Evolutionary conservation across 1,140 invertebrate species (phyloP).

Genomic region (Cydia splendana): DNA sequence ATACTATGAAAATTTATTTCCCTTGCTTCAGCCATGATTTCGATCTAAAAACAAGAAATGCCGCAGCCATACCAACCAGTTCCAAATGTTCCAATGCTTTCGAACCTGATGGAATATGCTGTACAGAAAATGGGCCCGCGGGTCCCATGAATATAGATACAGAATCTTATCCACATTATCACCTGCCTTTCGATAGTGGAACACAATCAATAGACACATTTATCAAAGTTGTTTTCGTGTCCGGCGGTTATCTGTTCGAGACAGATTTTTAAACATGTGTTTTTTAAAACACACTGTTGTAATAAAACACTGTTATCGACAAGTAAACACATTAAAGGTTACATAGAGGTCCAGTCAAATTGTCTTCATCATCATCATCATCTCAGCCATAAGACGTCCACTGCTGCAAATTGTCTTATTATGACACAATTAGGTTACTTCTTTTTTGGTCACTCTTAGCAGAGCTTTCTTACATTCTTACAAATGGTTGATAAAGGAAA

Average conservation of each 20-base stretch:
- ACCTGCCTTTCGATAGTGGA: not conserved
- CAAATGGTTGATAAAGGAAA: too few species aligned
- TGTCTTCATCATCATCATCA: too few species aligned
- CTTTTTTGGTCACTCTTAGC: too few species aligned
- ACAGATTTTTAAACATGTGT: not conserved
- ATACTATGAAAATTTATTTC: too few species aligned
- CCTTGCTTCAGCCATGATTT: not conserved
- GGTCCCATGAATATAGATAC: not conserved
- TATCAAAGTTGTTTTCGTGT: slow-evolving; percentile 8
- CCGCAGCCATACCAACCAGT: not conserved
- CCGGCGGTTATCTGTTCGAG: not conserved
- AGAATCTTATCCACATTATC: not conserved
- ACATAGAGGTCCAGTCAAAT: too few species aligned
- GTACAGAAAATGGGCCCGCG: not conserved
- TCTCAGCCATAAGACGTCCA: too few species aligned
- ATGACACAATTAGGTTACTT: too few species aligned
- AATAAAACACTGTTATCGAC: not conserved
- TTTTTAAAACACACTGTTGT: too few species aligned
- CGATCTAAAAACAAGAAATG: not conserved
- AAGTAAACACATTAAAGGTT: slow-evolving; percentile 4
- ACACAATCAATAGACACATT: not conserved
- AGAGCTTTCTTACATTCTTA: too few species aligned
- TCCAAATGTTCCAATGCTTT: not conserved
- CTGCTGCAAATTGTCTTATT: too few species aligned
- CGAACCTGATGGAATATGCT: not conserved